These are phyloP conservation scores for Idaea dimidiata DNA, from an alignment of 2,888 invertebrate species.

Conservation along the genomic window DNA sequence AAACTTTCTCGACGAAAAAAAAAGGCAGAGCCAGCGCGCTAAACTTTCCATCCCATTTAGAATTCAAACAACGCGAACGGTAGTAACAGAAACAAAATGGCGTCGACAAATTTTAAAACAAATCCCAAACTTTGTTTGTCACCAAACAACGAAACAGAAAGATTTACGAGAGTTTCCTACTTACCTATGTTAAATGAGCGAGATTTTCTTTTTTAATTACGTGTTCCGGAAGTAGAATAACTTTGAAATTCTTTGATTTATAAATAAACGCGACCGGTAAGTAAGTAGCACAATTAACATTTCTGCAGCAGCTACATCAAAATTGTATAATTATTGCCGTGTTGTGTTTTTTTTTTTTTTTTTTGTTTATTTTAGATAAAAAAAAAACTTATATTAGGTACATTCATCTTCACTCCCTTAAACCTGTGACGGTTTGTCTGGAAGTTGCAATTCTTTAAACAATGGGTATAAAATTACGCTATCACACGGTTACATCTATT, in stretches of 20 bases:
- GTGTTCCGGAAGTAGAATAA: neutral
- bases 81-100: constrained; percentile 60
- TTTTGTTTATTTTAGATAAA: too few relatives aligned
- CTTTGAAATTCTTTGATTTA: neutral
- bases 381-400: too few relatives aligned
- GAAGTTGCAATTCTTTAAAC: too few relatives aligned
- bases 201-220: neutral
- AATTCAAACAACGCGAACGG: constrained; percentile 68
- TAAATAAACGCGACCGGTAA: too few relatives aligned
- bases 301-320: too few relatives aligned
- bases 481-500: too few relatives aligned
- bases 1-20: constrained; percentile 1
- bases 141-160: constrained; percentile 67
- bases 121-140: constrained; percentile 68
- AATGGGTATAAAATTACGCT: too few relatives aligned
- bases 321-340: too few relatives aligned
- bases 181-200: neutral
- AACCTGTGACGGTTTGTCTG: too few relatives aligned
- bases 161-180: constrained; percentile 53
- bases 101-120: constrained; percentile 67
- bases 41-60: constrained; percentile 27
- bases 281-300: too few relatives aligned
- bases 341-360: too few relatives aligned
- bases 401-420: too few relatives aligned
- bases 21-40: neutral